Base-by-base conservation (phyloP, 2,888 invertebrate genomes). In the Homarus gammarus region DNA sequence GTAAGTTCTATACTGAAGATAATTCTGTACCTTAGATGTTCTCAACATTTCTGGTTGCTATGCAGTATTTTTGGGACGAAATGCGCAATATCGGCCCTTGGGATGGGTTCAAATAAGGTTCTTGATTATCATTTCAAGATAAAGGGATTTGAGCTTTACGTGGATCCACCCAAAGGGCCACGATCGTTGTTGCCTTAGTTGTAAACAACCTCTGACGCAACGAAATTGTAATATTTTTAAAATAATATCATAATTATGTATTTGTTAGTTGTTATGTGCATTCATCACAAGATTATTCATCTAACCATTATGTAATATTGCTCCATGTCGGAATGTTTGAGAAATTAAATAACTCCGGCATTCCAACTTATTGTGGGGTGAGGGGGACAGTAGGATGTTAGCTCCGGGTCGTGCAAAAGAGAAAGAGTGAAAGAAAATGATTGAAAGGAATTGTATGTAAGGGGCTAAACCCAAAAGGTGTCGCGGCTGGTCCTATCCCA, bases 261-360 rank as follows among this genome's bases (percentile, higher is more conserved):
- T 84, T 84, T 84, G 56, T 84, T 75, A 56, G 84, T 75, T 84
- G 75, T 84, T 84, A 84, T 73, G 15, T 75, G 73, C 70, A 84
- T 84, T 84, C 83, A 83, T 72, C 51, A 70, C 70, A 51, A 83
- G 72, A 83, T 31, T 83, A 83, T 83, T 83, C 70, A 83, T 83
- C 72, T 83, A 83, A 83, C 72, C 72, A 49, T 75, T 83, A 36
- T 83, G 72, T 83, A 79, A 79, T 79, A 79, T 79, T 79, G 79
- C 79, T 79, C 79, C 79, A 61, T 79, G 79, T 79, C 61, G 79
- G 79, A 79, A 38, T 79, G 61, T 38, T 56, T 36, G 61, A 56
- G 61, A 38, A 61, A 61, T 36, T 18, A 64, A 64, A 27, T 36
- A 61, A 61, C 79, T 56, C 79, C 79, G 22, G 44, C 38, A 56